Base-by-base conservation (phyloP, 2,797 vertebrate genomes). In the Pitangus sulphuratus region DNA sequence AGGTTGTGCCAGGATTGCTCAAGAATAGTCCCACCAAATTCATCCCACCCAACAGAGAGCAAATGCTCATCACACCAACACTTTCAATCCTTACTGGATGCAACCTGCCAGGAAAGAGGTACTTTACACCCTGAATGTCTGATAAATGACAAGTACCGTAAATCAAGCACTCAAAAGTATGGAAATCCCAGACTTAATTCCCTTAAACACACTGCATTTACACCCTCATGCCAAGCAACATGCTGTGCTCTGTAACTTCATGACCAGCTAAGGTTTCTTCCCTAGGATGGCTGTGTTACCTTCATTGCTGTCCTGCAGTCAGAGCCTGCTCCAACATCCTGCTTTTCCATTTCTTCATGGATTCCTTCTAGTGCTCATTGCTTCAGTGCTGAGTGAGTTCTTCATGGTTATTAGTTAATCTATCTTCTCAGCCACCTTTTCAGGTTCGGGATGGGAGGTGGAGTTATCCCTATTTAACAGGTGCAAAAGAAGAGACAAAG, bases 141-240 rank as follows among this genome's bases (percentile, higher is more conserved):
- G 47, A 72, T 65, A 72, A 78, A 45, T 24, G 9, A 22, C 18
- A 68, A 74, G 6, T 30, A 57, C 71, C 48, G 3, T 50, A 91
- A 56, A 5, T 42, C 60, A 91, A 80, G 64, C 56, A 81, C n/a
- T 47, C 51, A 58, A 21, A 75, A 78, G 24, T 3, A 24, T 8
- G 26, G 78, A 94, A 92, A 92, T 61, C 42, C 45, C 51, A 58
- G 61, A 53, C 68, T 11, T 37, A 48, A 25, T 21, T 65, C 42
- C 70, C 39, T 84, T 45, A 48, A 90, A 31, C 19, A 77, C 0
- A 0, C 33, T 71, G 65, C 10, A 39, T 50, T 86, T 90, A 53
- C 5, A 8, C 6, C 35, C 39, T 39, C 6, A 1, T 48, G 51
- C 60, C 20, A 8, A 1, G 2, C 30, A 87, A 68, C 2, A 1